Evolutionary conservation across 2,797 vertebrate species (phyloP).

Genomic region (Karalla daura): DNA sequence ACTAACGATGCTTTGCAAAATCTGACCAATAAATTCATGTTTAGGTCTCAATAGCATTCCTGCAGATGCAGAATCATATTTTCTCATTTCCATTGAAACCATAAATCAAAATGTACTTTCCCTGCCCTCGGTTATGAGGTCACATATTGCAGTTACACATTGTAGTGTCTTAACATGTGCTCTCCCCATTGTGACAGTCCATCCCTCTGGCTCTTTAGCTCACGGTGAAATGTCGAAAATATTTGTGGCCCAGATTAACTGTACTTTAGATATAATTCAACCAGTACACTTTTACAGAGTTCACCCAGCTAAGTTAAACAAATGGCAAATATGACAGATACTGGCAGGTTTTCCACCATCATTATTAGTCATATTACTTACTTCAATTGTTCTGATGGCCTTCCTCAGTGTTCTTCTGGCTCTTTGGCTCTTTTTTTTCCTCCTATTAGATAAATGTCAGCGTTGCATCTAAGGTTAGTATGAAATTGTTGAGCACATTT

Average conservation of each 20-base stretch:
- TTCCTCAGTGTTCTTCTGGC: background rate
- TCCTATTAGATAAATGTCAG: background rate
- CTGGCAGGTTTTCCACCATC: slow-evolving; percentile 16
- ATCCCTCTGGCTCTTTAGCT: background rate
- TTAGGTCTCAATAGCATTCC: slow-evolving; percentile 8
- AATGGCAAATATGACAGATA: too few relatives aligned
- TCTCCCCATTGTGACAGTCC: background rate
- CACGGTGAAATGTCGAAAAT: background rate
- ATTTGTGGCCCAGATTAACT: slow-evolving; percentile 5
- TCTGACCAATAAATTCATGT: background rate
- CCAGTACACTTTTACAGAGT: background rate
- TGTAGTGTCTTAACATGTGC: background rate
- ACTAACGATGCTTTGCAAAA: slow-evolving; percentile 31
- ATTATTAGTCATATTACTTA: slow-evolving; percentile 10
- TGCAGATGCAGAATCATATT: background rate
- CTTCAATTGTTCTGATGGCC: slow-evolving; percentile 23
- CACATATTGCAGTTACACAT: background rate
- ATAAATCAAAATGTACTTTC: background rate
- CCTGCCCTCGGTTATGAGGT: background rate
- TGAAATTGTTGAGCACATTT: background rate
- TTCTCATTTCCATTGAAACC: background rate
- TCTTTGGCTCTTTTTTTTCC: background rate
- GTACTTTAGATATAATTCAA: background rate
- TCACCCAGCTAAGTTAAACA: too few relatives aligned
- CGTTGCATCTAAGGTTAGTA: background rate